Percentiles rank a stretch among this genome's conserved stretches.
Conservation (phyloP, 2,113 vertebrate genomes). For the Pseudonaja textilis region DNA sequence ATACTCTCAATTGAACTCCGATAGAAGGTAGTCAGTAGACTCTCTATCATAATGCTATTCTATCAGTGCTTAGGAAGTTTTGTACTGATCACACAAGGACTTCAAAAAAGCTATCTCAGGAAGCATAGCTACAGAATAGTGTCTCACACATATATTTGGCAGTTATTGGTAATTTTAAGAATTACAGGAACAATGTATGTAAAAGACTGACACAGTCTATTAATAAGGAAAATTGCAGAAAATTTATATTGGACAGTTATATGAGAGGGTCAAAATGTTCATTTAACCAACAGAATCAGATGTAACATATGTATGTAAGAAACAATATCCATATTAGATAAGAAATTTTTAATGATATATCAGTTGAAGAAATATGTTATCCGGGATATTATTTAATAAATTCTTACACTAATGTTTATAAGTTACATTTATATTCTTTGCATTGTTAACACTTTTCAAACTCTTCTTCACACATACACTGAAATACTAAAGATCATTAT, state of each 20-base stretch:
- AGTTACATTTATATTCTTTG: background rate
- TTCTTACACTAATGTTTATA: background rate
- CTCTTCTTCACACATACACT: background rate
- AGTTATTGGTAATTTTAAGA: background rate
- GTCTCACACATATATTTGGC: background rate
- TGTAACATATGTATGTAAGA: background rate
- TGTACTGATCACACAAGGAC: background rate
- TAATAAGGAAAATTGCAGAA: background rate
- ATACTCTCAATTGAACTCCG: too few species aligned
- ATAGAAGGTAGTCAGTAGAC: too few species aligned
- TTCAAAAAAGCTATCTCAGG: background rate
- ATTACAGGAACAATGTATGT: background rate
- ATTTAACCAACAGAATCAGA: background rate
- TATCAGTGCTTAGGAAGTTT: background rate
- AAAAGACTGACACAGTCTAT: background rate
- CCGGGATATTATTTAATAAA: background rate
- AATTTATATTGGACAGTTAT: background rate
- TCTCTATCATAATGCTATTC: background rate
- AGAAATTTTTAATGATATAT: background rate
- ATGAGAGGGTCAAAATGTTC: background rate
- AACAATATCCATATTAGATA: background rate
- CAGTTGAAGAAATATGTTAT: background rate
- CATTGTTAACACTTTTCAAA: background rate
- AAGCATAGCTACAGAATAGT: background rate
- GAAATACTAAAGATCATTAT: background rate